A percentile compares a stretch with the other conserved stretches of the same genome.
Evolutionary conservation across 1,140 invertebrate species (phyloP).

Genomic region (Panulirus ornatus): DNA sequence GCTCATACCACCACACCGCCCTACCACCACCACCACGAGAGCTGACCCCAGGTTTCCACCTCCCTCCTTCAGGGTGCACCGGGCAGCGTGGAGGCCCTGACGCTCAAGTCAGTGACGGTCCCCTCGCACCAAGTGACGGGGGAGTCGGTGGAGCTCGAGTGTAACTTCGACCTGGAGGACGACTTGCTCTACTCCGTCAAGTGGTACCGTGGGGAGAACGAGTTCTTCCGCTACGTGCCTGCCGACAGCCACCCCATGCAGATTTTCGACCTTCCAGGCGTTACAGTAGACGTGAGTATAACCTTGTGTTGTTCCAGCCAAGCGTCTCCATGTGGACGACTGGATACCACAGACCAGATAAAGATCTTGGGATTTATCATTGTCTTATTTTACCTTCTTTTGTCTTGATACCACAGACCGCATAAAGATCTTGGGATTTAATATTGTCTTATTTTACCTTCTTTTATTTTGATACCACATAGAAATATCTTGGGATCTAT

Average conservation of each 20-base stretch:
- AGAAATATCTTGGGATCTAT: no score
- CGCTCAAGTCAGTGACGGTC: conserved; percentile 67
- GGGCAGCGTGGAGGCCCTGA: neutral
- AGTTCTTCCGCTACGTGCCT: conserved; percentile 88
- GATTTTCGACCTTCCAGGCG: conserved; percentile 15
- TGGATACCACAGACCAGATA: no score
- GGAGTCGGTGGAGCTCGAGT: conserved; percentile 81
- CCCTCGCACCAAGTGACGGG: conserved; percentile 81
- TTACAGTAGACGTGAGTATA: neutral
- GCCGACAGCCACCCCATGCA: neutral
- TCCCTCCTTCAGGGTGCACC: neutral
- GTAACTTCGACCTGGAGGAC: conserved; percentile 83
- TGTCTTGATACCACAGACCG: no score
- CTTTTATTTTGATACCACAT: no score
- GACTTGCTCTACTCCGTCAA: conserved; percentile 87
- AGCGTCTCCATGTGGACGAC: no score
- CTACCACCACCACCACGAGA: neutral
- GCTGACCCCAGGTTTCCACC: neutral
- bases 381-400: no score
- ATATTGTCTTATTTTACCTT: no score
- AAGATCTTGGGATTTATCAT: no score
- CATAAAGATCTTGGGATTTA: no score
- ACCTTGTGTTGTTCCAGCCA: no score
- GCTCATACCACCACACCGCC: no score
- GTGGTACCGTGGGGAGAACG: conserved; percentile 88